Evolutionary conservation across 2,113 vertebrate species (phyloP).

Genomic region (Muscicapa adusta): DNA sequence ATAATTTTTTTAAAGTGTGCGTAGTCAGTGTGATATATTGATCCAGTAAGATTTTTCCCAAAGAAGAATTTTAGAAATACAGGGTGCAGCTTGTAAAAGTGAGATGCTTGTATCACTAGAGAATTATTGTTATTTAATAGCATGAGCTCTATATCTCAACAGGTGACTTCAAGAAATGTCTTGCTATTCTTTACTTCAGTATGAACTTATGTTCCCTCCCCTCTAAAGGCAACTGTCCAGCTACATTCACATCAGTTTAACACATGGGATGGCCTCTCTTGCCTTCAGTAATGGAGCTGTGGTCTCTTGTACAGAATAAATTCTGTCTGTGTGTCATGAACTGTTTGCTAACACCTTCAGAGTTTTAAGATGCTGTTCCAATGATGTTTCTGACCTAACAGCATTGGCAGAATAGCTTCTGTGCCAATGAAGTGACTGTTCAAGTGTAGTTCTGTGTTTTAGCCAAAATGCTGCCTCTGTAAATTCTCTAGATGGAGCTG

Average conservation of each 20-base stretch:
- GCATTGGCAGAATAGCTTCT: not conserved
- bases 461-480: not conserved
- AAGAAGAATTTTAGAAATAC: not conserved
- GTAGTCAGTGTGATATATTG: not conserved
- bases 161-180: not conserved
- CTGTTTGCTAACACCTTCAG: not conserved
- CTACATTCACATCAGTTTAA: not conserved
- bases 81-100: not conserved
- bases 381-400: not conserved
- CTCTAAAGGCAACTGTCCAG: not conserved
- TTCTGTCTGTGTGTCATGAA: not conserved
- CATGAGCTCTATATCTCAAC: not conserved
- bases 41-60: not conserved
- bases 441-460: not conserved
- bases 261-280: accelerated
- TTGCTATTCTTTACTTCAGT: not conserved
- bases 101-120: not conserved
- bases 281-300: not conserved
- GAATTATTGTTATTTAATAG: not conserved
- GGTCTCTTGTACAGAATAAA: not conserved
- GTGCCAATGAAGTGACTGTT: not conserved
- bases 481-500: not conserved
- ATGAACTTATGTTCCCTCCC: not conserved
- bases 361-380: not conserved
- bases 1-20: not conserved